Evolutionary conservation across 2,888 invertebrate genomes (phyloP), one percentile per base, ranked within the genome.

Genomic region (Lydus trimaculatus): DNA sequence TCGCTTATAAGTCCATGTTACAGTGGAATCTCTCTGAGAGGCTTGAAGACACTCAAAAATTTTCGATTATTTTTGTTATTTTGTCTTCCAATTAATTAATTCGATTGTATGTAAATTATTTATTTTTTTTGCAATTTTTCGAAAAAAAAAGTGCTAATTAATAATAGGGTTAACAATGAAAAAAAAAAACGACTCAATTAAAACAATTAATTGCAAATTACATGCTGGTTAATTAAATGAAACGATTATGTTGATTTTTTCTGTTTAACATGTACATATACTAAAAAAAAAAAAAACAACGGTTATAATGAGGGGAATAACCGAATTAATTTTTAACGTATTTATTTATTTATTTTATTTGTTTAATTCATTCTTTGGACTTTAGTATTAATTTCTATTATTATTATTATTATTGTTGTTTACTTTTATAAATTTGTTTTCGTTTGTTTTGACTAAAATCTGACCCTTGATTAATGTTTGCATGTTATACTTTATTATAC

Each of bases 401-500:
- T 39, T 39, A n/a, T n/a, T n/a, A n/a, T 17, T 6, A n/a, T 43
- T 43, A n/a, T 17, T 43, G 7, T 7, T n/a, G 7, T n/a, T 43
- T 39, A 15, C 8, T 43, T 17, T n/a, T 43, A n/a, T n/a, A 8
- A n/a, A 17, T 43, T 6, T 43, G 43, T n/a, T 43, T 43, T n/a
- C 5, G 13, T 36, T n/a, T 43, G 13, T 1, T 13, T 25, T 13
- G 13, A 15, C 1, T 25, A 52, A 25, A 52, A 52, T 52, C 52
- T 25, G 15, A 56, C 25, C 15, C 56, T 28, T 15, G 15, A 56
- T 56, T 56, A n/a, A 28, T 25, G 28, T 56, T 56, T 28, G 28
- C 56, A 56, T 56, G 56, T 56, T 25, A 9, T 60, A 31, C 15
- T 59, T n/a, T 59, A 20, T 59, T 59, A 17, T 31, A 20, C 20